These are phyloP conservation scores for Rhinatrema bivittatum DNA, from an alignment of 2,797 vertebrate species.

Conservation along the genomic window DNA sequence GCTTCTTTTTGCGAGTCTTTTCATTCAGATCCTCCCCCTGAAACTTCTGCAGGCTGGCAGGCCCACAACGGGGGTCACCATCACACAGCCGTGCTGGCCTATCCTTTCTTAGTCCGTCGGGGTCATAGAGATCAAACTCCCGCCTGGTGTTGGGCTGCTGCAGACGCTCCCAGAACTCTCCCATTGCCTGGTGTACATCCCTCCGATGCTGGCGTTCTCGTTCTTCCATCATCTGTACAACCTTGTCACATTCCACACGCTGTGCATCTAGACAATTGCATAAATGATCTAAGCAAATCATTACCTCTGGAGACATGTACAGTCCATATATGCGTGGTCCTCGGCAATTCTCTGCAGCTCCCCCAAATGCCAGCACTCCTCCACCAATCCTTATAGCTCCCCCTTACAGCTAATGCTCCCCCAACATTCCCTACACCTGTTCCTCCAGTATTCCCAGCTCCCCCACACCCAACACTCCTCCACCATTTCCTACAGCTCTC, in stretches of 20 bases:
- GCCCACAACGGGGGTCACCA: constrained; percentile 7
- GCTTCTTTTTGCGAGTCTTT: constrained; percentile 31
- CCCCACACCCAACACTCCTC: too few species aligned
- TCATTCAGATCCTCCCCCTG: constrained; percentile 51
- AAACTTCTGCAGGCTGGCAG: constrained; percentile 51
- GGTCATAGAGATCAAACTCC: constrained; percentile 53
- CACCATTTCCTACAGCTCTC: too few species aligned
- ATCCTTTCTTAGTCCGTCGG: constrained; percentile 30
- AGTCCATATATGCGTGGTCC: too few species aligned
- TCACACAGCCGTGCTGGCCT: not conserved
- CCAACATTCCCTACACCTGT: too few species aligned
- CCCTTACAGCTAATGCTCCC: too few species aligned
- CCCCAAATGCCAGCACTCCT: too few species aligned
- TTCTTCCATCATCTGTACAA: constrained; percentile 47
- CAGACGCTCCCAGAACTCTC: constrained; percentile 42
- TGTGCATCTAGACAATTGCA: constrained; percentile 20
- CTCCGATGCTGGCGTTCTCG: constrained; percentile 41
- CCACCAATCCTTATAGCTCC: too few species aligned
- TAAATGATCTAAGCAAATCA: too few species aligned
- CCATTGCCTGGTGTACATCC: constrained; percentile 31
- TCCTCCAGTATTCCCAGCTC: too few species aligned
- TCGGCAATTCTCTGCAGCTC: too few species aligned
- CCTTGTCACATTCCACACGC: constrained; percentile 23
- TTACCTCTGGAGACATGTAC: too few species aligned
- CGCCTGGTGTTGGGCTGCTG: constrained; percentile 44